Evolutionary conservation across 2,888 invertebrate species (phyloP).

Genomic region (Amblyteles armatorius): DNA sequence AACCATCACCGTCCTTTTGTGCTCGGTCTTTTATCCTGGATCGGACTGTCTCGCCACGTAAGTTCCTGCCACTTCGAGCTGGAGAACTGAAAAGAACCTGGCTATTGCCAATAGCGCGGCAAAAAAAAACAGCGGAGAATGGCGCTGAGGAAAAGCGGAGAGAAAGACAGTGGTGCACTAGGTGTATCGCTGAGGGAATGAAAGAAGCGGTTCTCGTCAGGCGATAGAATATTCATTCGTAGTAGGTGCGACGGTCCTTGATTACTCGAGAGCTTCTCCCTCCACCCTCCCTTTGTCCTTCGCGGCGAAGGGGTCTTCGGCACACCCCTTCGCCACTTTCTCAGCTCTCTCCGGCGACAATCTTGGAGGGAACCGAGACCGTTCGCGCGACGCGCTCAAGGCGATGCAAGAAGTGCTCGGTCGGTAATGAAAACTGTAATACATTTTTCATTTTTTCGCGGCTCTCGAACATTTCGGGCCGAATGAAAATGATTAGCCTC

Average conservation of each 20-base stretch:
- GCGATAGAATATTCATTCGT: constrained; percentile 69
- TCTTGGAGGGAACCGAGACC: neutral
- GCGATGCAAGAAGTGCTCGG: neutral
- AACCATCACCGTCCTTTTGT: neutral
- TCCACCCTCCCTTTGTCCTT: neutral
- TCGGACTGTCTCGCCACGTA: neutral
- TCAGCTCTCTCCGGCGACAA: neutral
- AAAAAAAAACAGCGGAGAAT: constrained; percentile 1
- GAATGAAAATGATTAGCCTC: neutral
- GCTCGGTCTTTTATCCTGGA: neutral
- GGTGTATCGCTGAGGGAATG: constrained; percentile 44
- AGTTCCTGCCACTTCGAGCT: neutral
- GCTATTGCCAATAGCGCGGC: neutral
- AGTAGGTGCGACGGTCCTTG: constrained; percentile 62
- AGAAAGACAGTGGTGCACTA: constrained; percentile 32
- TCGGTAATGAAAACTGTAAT: neutral
- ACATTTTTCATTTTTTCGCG: neutral
- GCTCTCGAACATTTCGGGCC: neutral
- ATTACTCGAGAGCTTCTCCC: constrained; percentile 63
- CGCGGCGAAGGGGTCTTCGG: neutral
- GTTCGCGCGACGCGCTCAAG: neutral
- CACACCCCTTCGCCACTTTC: constrained; percentile 18
- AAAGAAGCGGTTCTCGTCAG: constrained; percentile 51
- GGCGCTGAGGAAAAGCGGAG: constrained; percentile 11
- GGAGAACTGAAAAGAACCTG: neutral